A percentile compares a stretch with the other conserved stretches of the same genome.
Conservation (phyloP, 2,888 invertebrate species). For the Heteromyza rotundicornis region DNA sequence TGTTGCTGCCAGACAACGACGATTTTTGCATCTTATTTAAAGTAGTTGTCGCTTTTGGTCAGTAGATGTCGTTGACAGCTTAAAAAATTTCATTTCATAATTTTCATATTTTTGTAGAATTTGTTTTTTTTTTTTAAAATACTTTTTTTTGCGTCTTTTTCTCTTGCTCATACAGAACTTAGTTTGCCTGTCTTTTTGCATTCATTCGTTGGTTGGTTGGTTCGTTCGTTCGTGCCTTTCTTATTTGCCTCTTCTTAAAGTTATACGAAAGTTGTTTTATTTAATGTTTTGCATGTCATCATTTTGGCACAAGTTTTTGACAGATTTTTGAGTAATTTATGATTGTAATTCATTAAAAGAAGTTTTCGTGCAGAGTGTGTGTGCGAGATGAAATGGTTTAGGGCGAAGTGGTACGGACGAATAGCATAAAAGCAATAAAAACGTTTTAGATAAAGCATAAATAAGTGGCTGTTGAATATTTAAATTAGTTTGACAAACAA, state of each 20-base stretch:
- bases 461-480: too few species aligned
- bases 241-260: background rate
- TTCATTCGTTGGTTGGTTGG: background rate
- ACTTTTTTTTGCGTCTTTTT: background rate
- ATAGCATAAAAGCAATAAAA: constrained; percentile 4
- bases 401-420: too few species aligned
- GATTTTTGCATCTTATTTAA: background rate
- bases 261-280: too few species aligned
- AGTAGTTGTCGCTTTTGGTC: background rate
- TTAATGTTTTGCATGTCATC: constrained; percentile 23
- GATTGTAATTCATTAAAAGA: constrained; percentile 22
- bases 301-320: constrained; percentile 23
- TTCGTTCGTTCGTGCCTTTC: background rate
- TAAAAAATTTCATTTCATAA: background rate
- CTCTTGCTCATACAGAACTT: background rate
- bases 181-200: background rate
- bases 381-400: too few species aligned
- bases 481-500: too few species aligned
- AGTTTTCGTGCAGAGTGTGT: too few species aligned
- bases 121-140: too few species aligned
- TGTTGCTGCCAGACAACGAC: too few species aligned
- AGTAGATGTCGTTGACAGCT: background rate
- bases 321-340: constrained; percentile 23
- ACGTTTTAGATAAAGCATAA: too few species aligned
- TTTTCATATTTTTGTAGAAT: too few species aligned